Conservation (phyloP, 2,888 invertebrate species). For the Agonopterix arenella region DNA sequence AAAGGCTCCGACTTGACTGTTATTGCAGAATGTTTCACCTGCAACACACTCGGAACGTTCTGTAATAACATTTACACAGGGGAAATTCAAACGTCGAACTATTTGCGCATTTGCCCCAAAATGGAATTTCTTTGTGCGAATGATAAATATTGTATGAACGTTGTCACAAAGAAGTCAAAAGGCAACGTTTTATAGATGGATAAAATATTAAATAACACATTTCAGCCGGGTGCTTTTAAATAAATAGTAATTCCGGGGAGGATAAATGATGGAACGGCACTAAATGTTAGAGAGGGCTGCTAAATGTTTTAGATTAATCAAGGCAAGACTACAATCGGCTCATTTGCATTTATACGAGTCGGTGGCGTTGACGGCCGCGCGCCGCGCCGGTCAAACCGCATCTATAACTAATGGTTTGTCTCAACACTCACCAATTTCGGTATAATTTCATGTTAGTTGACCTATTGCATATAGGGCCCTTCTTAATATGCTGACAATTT, state of each 20-base stretch:
- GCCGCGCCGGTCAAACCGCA: slow-evolving; percentile 38
- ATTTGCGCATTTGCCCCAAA: slow-evolving; percentile 67
- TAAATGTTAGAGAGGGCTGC: slow-evolving; percentile 24
- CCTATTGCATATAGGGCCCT: too few relatives aligned
- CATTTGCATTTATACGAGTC: slow-evolving; percentile 62
- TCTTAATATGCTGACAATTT: too few relatives aligned
- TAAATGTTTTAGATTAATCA: slow-evolving; percentile 61
- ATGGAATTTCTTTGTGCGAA: slow-evolving; percentile 68
- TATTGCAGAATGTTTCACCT: slow-evolving; percentile 63
- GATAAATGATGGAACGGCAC: background rate
- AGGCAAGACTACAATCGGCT: slow-evolving; percentile 50
- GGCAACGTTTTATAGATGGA: slow-evolving; percentile 29
- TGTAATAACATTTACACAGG: slow-evolving; percentile 72
- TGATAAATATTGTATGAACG: slow-evolving; percentile 67
- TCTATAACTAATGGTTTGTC: slow-evolving; percentile 36
- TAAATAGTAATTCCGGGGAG: too few relatives aligned
- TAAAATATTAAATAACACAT: slow-evolving; percentile 37
- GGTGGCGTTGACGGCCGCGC: slow-evolving; percentile 26
- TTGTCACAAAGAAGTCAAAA: slow-evolving; percentile 60
- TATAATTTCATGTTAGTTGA: background rate
- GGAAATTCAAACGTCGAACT: slow-evolving; percentile 73
- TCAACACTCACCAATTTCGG: slow-evolving; percentile 9
- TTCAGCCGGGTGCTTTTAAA: background rate
- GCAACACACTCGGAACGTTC: slow-evolving; percentile 50
- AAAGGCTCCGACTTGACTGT: slow-evolving; percentile 26